Evolutionary conservation across 2,888 invertebrate genomes (phyloP), one percentile per base, ranked within the genome.

Genomic region (Drosophila helvetica): DNA sequence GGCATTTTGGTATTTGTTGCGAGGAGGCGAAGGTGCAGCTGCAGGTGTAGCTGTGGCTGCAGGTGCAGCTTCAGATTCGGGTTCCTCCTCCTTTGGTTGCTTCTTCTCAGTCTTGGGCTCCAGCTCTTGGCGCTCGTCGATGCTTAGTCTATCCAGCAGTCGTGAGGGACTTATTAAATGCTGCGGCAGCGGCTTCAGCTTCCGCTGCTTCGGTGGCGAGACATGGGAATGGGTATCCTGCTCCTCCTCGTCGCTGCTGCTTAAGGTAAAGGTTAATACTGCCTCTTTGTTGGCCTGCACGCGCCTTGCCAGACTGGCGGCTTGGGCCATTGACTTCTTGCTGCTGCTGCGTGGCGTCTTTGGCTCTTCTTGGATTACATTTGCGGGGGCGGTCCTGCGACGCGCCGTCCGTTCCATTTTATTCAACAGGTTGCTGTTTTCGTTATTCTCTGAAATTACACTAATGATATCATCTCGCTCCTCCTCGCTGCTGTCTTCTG

Each of bases 1-100:
- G 0, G 92, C 92, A 74, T 89, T 92, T 75, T 91, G 91, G 62
- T 91, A 92, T 74, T 91, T 92, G 60, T 91, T 91, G 46, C 86
- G 84, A 15, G 78, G 75, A 3, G 81, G 78, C 7, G 77, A 72
- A 3, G 74, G 60, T 63, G 58, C 2, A 7, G 33, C 12, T 25
- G 22, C 5, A 5, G 42, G n/a, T n/a, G 27, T 8, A 27, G 74
- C 59, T n/a, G 27, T 8, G 8, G 74, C 59, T 63, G 57, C 2
- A 7, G 42, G 15, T 19, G 27, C 33, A 7, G 42, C 9, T 19
- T 57, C 27, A 19, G 61, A 10, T 5, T 15, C n/a, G n/a, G n/a
- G 6, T 7, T 64, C 25, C 18, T 47, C 22, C 27, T 27, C 12
- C 10, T 53, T 19, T 19, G 55, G 42, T 18, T 5, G 12, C 15